These are phyloP conservation scores for Marcusenius ussheri DNA, from an alignment of 2,113 vertebrate genomes.

Conservation along the genomic window DNA sequence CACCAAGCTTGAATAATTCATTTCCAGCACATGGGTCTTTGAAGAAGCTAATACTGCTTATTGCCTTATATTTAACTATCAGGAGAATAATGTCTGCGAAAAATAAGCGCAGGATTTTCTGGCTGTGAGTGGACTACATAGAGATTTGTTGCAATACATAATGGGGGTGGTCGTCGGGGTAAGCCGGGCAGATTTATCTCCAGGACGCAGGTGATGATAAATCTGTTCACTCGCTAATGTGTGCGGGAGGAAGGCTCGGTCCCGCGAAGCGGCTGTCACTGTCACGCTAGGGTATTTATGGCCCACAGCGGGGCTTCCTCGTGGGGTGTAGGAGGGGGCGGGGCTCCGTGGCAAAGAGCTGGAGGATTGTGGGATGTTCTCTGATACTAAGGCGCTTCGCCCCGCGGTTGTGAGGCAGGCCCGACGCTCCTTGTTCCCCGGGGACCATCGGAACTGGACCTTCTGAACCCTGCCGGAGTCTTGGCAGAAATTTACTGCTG, in stretches of 20 bases:
- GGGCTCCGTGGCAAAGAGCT: neutral
- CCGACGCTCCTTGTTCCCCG: constrained; percentile 69
- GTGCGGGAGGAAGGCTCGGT: constrained; percentile 77
- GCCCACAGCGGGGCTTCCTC: constrained; percentile 75
- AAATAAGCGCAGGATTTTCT: constrained; percentile 69
- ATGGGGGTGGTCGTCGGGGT: constrained; percentile 64
- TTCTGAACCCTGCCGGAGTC: constrained; percentile 48
- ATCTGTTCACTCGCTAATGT: constrained; percentile 80
- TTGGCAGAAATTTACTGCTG: constrained; percentile 77
- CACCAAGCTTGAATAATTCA: constrained; percentile 4
- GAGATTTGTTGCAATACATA: constrained; percentile 70
- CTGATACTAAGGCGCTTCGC: neutral
- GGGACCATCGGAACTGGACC: constrained; percentile 76
- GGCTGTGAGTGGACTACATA: constrained; percentile 78
- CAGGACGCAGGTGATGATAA: constrained; percentile 79
- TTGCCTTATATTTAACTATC: constrained; percentile 63
- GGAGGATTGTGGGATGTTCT: neutral
- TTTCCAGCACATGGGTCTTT: neutral
- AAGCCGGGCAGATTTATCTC: constrained; percentile 68
- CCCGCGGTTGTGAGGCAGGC: constrained; percentile 28
- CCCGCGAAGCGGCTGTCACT: constrained; percentile 54
- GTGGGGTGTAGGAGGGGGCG: constrained; percentile 74
- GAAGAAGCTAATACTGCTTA: constrained; percentile 9
- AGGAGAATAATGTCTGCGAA: constrained; percentile 50
- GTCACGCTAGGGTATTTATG: constrained; percentile 76